Base-by-base conservation (phyloP, 2,888 invertebrate genomes). In the Chrysolina oricalcia region DNA sequence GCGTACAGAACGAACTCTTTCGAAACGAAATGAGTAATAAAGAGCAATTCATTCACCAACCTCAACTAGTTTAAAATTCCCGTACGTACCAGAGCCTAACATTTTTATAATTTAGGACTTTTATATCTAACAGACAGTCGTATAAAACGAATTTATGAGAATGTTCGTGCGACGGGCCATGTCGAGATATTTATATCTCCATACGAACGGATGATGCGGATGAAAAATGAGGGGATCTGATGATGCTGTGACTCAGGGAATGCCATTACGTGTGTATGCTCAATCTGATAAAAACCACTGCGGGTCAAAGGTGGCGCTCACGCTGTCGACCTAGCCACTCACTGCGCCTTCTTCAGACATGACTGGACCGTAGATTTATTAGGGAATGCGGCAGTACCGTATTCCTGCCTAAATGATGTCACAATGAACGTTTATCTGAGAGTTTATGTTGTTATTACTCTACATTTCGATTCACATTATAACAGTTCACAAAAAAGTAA, bases 181-280 rank as follows among this genome's bases (percentile, higher is more conserved):
- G 73, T 74, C 74, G 68, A 80, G 78, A 80, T 79, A 81, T 82
- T 83, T 83, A 83, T 78, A 81, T 77, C 76, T 74, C 70, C 67
- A 74, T 78, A 77, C 59, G 63, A 76, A 71, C 63, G 69, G 73
- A 73, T 68, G 73, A 73, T 70, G 74, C 70, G 69, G 72, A 79
- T 78, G 81, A 82, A 74, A 80, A 81, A 81, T 79, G 80, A 77
- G 78, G 76, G 74, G 73, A 68, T 73, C 76, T 77, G 81, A 82
- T 73, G 81, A 82, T 78, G 79, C 82, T 82, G 78, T 82, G 83
- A 83, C 83, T 82, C 74, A 79, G 78, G 84, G 87, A 87, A 88
- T 87, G 87, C 87, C 87, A 88, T 88, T 88, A 88, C 86, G 86
- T 86, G 86, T 87, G 87, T 86, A 85, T 82, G 81, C 84, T 82